Evolutionary conservation across 1,140 invertebrate species (phyloP), one percentile per base, ranked within the genome.

Genomic region (Drosophila varians): DNA sequence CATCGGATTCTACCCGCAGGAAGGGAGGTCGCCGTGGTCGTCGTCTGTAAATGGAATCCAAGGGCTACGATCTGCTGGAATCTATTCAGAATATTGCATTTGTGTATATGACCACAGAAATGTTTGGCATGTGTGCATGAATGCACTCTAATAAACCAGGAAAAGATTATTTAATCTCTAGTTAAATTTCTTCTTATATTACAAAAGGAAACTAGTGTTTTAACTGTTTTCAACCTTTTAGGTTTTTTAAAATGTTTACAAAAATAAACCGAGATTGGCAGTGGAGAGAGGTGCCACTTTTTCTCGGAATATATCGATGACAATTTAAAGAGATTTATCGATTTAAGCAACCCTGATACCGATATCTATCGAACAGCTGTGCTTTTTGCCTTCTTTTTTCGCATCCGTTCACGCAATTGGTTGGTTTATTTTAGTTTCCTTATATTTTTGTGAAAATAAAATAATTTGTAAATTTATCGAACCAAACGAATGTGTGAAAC

Each of bases 11-110:
- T 43, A 99, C 98, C 18, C 95, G 99, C 91, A 98, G 98, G 94
- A 99, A 99, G 96, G 99, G 99, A 92, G 99, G 99, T 94, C 95
- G 99, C 91, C 96, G 99, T 94, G 99, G 99, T 94, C 96, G 99
- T 92, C 95, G 99, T 93, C 94, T 99, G 94, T 99, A 99, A 95
- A 16, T 9, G 4, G 7, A 45, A 16, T 48, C 42, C 26, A 18
- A 40, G 7, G 42, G 18, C 21, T 11, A 11, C 26, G 19, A 47
- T 43, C 28, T 16, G 4, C 23, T 21, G 40, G 57, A 38, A 6
- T 16, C 36, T 12, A 47, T 14, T 65, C 36, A 16, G 36, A 48
- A 18, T 58, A 26, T 47, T 48, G 68, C 69, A 62, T 62, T 62
- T 60, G 46, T 60, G 66, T 72, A 71, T 71, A 28, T 53, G 54